Conservation (phyloP, 2,888 invertebrate species). For the Nyleta sp. region DNA sequence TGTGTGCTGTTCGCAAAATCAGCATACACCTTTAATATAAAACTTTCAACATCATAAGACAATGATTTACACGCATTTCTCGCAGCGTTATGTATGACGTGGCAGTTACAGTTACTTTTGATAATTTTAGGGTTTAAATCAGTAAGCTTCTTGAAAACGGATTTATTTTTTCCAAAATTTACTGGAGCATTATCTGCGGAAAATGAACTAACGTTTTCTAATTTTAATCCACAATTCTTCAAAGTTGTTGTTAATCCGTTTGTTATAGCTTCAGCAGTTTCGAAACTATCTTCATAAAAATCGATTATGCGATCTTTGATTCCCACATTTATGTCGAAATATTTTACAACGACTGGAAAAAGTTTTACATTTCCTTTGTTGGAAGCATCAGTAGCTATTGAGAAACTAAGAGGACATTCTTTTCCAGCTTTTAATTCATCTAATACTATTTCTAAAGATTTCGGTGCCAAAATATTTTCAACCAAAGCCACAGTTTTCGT, state of each 20-base stretch:
- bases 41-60: constrained; percentile 68
- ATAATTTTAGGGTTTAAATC: constrained; percentile 45
- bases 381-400: constrained; percentile 42
- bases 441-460: constrained; percentile 46
- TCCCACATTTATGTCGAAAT: constrained; percentile 42
- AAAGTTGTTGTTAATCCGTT: too few species aligned
- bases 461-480: constrained; percentile 65
- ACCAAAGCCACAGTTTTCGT: constrained; percentile 67
- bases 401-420: too few species aligned
- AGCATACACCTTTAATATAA: constrained; percentile 68
- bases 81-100: constrained; percentile 66
- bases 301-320: constrained; percentile 28
- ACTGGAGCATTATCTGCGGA: constrained; percentile 58
- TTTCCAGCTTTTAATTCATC: constrained; percentile 31
- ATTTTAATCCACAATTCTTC: constrained; percentile 6
- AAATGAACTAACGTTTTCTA: constrained; percentile 24
- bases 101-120: constrained; percentile 67
- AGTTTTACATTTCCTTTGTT: constrained; percentile 32
- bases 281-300: constrained; percentile 43
- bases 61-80: constrained; percentile 66
- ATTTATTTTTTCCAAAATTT: constrained; percentile 58
- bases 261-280: too few species aligned
- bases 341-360: constrained; percentile 34
- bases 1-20: constrained; percentile 67
- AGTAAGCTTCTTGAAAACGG: constrained; percentile 50